Percentiles rank a stretch among this genome's conserved stretches.
These are phyloP conservation scores for Sapayoa aenigma DNA, from an alignment of 2,113 vertebrate species.

Conservation along the genomic window DNA sequence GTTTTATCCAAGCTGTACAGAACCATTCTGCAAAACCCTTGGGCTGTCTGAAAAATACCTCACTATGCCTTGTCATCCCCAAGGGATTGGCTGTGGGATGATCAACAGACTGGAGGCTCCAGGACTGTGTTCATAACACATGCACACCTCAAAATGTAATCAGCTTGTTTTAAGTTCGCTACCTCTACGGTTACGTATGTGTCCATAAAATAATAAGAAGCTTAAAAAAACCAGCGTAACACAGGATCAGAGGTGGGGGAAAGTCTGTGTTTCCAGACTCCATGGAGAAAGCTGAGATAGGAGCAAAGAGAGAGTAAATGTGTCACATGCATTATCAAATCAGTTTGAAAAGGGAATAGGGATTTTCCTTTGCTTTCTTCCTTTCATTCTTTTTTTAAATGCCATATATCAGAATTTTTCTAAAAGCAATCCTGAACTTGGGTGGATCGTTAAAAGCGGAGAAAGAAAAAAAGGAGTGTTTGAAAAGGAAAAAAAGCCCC, in stretches of 20 bases:
- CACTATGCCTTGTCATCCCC: not conserved
- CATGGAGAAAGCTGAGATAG: not conserved
- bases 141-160: not conserved
- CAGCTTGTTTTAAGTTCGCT: not conserved
- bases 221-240: not conserved
- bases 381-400: not conserved
- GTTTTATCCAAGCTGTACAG: not conserved
- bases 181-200: not conserved
- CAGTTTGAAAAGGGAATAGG: not conserved
- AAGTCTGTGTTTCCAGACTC: not conserved
- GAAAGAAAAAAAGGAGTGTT: not conserved
- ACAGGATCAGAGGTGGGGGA: not conserved
- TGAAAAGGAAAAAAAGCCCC: not conserved
- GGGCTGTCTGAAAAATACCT: not conserved
- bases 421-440: not conserved
- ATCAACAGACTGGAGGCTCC: not conserved
- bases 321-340: not conserved
- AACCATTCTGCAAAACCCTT: not conserved
- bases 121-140: not conserved
- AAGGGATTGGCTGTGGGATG: not conserved
- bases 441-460: not conserved
- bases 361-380: not conserved
- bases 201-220: not conserved
- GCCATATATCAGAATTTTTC: not conserved
- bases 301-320: not conserved